Conservation (phyloP, 92 coral and sea anemone species). For the Micromussa lordhowensis region DNA sequence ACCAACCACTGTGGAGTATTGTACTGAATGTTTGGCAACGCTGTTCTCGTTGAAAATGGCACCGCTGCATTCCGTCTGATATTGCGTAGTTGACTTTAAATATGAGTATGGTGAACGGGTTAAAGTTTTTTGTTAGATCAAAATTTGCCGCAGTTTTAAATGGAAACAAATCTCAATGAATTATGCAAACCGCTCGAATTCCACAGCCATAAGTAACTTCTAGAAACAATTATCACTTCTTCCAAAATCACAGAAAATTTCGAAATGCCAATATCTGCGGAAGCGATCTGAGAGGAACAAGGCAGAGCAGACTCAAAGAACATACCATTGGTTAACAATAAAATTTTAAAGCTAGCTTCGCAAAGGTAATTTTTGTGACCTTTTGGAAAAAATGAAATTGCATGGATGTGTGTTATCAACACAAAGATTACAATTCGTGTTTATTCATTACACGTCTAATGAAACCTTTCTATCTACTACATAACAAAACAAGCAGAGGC, state of each 20-base stretch:
- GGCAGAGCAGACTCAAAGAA: neutral
- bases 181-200: neutral
- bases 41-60: no score
- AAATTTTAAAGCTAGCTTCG: neutral
- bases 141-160: neutral
- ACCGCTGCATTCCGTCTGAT: neutral
- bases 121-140: neutral
- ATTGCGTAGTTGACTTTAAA: neutral
- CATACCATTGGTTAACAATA: neutral
- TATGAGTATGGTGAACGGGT: neutral
- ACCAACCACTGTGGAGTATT: neutral
- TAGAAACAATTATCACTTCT: neutral
- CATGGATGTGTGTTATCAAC: neutral
- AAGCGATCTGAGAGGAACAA: neutral
- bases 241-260: neutral
- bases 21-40: neutral
- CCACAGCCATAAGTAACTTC: neutral
- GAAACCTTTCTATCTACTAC: neutral
- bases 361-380: neutral
- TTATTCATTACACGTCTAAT: neutral
- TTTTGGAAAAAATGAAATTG: neutral
- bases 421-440: neutral
- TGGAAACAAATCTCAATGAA: neutral
- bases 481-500: neutral
- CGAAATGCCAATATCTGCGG: neutral